Evolutionary conservation across 2,888 invertebrate species (phyloP).

Genomic region (Cenopis cana): DNA sequence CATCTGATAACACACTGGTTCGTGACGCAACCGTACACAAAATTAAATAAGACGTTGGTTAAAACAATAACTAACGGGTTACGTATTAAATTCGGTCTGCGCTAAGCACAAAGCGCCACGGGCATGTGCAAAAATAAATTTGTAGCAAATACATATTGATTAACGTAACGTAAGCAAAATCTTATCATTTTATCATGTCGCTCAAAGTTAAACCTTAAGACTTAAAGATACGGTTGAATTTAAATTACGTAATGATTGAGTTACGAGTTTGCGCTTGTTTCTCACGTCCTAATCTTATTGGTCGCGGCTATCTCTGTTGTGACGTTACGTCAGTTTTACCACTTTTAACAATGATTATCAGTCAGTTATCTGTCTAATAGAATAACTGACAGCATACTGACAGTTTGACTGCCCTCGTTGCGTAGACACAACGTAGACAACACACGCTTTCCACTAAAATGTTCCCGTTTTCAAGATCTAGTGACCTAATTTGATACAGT

Average conservation of each 20-base stretch:
- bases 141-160: neutral
- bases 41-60: neutral
- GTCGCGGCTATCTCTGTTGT: constrained; percentile 5
- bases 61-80: neutral
- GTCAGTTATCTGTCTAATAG: no score
- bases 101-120: neutral
- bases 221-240: neutral
- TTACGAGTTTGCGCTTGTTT: neutral
- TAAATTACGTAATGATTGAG: neutral
- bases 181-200: neutral
- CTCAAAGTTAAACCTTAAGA: neutral
- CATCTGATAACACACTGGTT: constrained; percentile 12
- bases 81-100: neutral
- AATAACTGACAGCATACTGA: no score
- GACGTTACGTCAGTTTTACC: constrained; percentile 21
- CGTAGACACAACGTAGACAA: neutral
- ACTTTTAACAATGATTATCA: neutral
- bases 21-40: neutral
- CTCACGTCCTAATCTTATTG: constrained; percentile 13
- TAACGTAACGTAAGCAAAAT: neutral
- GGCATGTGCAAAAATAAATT: neutral
- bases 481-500: constrained; percentile 4
- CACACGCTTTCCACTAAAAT: constrained; percentile 11
- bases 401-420: constrained; percentile 17
- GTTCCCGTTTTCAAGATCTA: constrained; percentile 9